Conservation (phyloP, 2,888 invertebrate species). For the Drosophila nr. fundita region DNA sequence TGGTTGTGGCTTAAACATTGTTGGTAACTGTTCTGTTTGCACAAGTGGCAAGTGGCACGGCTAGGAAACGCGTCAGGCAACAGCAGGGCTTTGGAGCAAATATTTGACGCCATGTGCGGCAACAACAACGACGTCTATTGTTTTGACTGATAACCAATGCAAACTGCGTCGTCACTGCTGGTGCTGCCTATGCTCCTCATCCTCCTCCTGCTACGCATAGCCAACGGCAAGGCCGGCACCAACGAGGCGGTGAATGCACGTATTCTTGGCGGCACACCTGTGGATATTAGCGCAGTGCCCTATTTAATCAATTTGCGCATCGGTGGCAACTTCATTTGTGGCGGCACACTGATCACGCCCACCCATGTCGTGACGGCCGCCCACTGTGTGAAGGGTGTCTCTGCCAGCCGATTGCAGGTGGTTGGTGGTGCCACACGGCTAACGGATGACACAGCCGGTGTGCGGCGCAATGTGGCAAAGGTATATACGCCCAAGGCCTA, state of each 20-base stretch:
- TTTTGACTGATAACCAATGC: slow-evolving; percentile 51
- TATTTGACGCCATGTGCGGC: slow-evolving; percentile 42
- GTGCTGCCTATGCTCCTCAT: slow-evolving; percentile 24
- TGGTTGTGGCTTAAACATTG: slow-evolving; percentile 1
- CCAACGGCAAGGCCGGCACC: slow-evolving; percentile 32
- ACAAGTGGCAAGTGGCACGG: slow-evolving; percentile 34
- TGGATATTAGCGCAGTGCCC: slow-evolving; percentile 66
- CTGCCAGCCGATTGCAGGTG: slow-evolving; percentile 57
- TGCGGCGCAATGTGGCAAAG: slow-evolving; percentile 55
- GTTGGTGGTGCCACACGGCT: slow-evolving; percentile 73
- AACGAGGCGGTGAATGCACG: slow-evolving; percentile 57
- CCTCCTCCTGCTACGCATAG: slow-evolving; percentile 28
- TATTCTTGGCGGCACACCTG: slow-evolving; percentile 72
- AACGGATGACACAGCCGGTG: slow-evolving; percentile 53
- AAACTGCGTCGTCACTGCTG: slow-evolving; percentile 19
- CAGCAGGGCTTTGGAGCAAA: slow-evolving; percentile 21
- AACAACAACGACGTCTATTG: slow-evolving; percentile 2
- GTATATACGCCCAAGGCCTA: slow-evolving; percentile 69
- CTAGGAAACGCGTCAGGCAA: slow-evolving; percentile 24
- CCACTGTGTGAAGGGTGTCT: slow-evolving; percentile 75
- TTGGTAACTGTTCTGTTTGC: slow-evolving; percentile 29
- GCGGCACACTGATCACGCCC: slow-evolving; percentile 75
- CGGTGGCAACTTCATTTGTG: slow-evolving; percentile 74
- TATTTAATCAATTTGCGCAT: slow-evolving; percentile 74
- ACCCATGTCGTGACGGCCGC: slow-evolving; percentile 82